These are phyloP conservation scores for Blera fallax DNA, from an alignment of 2,888 invertebrate genomes.

Conservation along the genomic window DNA sequence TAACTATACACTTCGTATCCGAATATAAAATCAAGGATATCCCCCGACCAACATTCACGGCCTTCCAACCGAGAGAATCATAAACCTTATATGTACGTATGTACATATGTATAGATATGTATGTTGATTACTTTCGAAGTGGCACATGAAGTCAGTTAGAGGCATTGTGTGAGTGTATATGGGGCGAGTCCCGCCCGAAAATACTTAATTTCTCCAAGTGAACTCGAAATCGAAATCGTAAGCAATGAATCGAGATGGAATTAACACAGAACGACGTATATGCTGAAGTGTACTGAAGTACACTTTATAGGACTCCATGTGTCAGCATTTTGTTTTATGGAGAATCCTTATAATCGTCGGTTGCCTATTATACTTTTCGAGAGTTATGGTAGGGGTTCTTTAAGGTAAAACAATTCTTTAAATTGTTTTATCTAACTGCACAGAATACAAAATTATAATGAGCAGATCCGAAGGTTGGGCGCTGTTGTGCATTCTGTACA, in stretches of 20 bases:
- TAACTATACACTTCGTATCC: not conserved
- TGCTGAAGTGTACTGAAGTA: not conserved
- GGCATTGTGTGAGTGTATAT: not conserved
- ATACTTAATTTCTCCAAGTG: constrained; percentile 18
- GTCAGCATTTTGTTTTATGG: constrained; percentile 21
- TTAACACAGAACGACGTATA: constrained; percentile 9
- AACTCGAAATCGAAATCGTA: constrained; percentile 16
- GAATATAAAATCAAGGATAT: not conserved
- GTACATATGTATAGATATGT: not conserved
- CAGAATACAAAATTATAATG: constrained; percentile 1
- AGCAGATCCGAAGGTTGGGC: not conserved
- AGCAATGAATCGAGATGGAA: constrained; percentile 21
- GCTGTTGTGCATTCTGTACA: not conserved
- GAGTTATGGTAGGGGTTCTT: not conserved
- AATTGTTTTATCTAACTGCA: constrained; percentile 6
- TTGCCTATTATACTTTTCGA: not conserved
- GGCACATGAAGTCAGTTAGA: not conserved
- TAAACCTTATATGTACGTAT: constrained; percentile 1
- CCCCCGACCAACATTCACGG: not conserved
- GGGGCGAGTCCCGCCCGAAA: not conserved
- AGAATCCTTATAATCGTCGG: not conserved
- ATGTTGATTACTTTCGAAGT: constrained; percentile 11
- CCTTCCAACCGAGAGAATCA: not conserved
- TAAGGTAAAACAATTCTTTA: constrained; percentile 5
- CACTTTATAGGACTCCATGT: not conserved